A percentile compares a stretch with the other conserved stretches of the same genome.
Evolutionary conservation across 2,888 invertebrate species (phyloP).

Genomic region (Nebria salina): DNA sequence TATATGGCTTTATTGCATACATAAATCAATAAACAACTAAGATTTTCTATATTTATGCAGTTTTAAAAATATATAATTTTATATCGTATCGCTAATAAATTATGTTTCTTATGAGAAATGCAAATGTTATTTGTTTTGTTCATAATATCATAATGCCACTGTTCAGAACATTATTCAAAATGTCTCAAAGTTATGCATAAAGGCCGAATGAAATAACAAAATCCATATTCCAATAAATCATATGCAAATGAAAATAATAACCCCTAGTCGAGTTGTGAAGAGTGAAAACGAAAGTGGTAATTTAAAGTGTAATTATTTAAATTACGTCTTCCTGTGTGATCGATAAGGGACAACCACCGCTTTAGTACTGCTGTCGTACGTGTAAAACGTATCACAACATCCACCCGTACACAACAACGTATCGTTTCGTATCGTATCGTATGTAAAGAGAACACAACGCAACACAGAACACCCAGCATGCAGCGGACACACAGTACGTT

Average conservation of each 20-base stretch:
- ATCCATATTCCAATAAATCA: neutral
- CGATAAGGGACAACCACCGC: neutral
- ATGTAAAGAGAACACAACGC: neutral
- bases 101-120: no score
- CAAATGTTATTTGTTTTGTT: no score
- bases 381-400: neutral
- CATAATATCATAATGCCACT: no score
- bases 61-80: no score
- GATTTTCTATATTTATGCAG: no score
- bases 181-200: no score
- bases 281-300: neutral
- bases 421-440: neutral
- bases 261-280: neutral
- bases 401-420: neutral
- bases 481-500: constrained; percentile 36
- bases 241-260: neutral
- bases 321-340: neutral
- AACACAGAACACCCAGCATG: constrained; percentile 25
- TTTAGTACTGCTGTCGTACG: neutral
- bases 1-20: no score
- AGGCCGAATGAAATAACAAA: neutral
- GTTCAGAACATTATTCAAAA: no score
- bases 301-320: neutral
- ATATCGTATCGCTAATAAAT: no score
- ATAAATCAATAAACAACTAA: no score